Evolutionary conservation across 2,888 invertebrate genomes (phyloP).

Genomic region (Aethes cnicana): DNA sequence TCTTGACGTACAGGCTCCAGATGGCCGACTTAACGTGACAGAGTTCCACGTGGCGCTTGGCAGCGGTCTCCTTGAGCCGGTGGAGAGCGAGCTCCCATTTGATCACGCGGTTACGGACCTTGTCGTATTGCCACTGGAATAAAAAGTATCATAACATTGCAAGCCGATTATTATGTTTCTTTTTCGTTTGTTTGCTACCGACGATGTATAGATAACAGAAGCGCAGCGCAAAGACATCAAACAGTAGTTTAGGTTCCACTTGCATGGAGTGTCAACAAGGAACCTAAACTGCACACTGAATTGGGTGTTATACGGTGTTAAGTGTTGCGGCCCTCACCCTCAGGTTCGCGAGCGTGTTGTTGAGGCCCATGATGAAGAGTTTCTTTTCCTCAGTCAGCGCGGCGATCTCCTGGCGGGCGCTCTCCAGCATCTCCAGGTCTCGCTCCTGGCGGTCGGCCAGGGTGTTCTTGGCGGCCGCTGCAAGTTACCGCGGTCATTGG

Average conservation of each 20-base stretch:
- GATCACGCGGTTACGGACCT: slow-evolving; percentile 80
- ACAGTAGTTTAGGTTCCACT: no score
- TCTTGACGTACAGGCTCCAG: slow-evolving; percentile 84
- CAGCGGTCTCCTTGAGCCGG: slow-evolving; percentile 82
- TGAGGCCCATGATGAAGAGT: slow-evolving; percentile 84
- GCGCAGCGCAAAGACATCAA: no score
- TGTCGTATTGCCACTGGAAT: slow-evolving; percentile 81
- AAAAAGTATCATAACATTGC: no score
- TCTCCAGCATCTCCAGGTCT: slow-evolving; percentile 81
- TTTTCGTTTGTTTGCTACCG: no score
- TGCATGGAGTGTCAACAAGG: no score
- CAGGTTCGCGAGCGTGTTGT: slow-evolving; percentile 83
- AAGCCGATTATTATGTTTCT: no score
- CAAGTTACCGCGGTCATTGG: no score
- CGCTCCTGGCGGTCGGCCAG: slow-evolving; percentile 80
- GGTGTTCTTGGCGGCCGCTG: slow-evolving; percentile 80
- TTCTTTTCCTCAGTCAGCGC: slow-evolving; percentile 83
- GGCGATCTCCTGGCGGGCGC: slow-evolving; percentile 82
- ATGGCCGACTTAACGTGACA: slow-evolving; percentile 81
- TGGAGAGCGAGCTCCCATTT: slow-evolving; percentile 84
- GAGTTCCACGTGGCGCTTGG: slow-evolving; percentile 78
- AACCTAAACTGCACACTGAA: no score
- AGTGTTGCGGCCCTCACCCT: slow-evolving; percentile 59
- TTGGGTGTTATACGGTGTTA: no score
- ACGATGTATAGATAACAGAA: no score